Evolutionary conservation across 1,140 invertebrate genomes (phyloP), one percentile per base, ranked within the genome.

Genomic region (Trachymyrmex septentrionalis): DNA sequence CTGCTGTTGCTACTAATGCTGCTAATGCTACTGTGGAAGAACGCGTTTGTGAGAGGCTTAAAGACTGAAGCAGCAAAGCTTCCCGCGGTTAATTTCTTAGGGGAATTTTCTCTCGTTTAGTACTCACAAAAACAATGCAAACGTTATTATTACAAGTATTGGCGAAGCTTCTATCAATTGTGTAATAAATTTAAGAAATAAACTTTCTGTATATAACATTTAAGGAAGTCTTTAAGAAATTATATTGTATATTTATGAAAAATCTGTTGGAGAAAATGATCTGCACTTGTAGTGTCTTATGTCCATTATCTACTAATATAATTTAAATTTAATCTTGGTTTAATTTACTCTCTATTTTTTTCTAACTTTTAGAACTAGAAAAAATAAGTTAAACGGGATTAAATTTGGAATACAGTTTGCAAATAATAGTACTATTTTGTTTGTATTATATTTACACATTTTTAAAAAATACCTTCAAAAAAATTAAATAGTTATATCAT

Each of bases 21-120:
- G 19, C 7, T 30, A 61, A 19, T 21, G 10, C 44, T 19, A 34
- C 24, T 50, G 69, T 27, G 55, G 69, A 63, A 63, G 80, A 84
- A 84, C 69, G 57, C n/a, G 53, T 48, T 38, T 84, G 30, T 21
- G 57, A 75, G 69, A 84, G 27, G 55, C 69, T 84, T 84, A 84
- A n/a, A 16, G n/a, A 27, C 53, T 82, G 80, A 21, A 44, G 30
- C 77, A 21, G 77, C 34, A 57, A 50, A 73, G 69, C 69, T 84
- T 75, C 27, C 44, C 80, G 69, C 55, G 55, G 69, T 84, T 84
- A 75, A 84, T 84, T 84, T 73, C 69, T 73, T 73, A 24, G 3
- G 14, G 38, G 38, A 73, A 50, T 84, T 84, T 61, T 63, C 34
- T 48, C 69, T 24, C 67, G 19, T 72, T 72, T 50, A 4, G 50